Evolutionary conservation across 2,888 invertebrate genomes (phyloP).

Genomic region (Drosophila aldrichi): DNA sequence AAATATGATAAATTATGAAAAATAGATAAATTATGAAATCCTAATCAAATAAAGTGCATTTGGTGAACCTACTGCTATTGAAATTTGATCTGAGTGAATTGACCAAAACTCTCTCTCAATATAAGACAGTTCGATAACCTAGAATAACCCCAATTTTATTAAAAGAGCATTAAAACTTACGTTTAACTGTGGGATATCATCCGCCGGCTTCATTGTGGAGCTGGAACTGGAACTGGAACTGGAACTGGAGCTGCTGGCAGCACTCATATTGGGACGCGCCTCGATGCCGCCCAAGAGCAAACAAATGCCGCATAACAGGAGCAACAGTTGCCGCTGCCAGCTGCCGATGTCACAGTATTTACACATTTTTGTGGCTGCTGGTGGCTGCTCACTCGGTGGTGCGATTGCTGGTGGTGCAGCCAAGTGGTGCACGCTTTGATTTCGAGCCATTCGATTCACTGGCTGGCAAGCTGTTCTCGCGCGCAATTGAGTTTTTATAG

Average conservation of each 20-base stretch:
- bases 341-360: conserved; percentile 12
- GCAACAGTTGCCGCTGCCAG: conserved; percentile 41
- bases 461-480: conserved; percentile 35
- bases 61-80: too few species aligned
- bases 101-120: not conserved
- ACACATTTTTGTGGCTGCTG: conserved; percentile 17
- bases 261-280: conserved; percentile 82
- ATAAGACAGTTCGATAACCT: not conserved
- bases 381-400: conserved; percentile 53
- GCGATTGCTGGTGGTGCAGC: conserved; percentile 7
- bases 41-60: not conserved
- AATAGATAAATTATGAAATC: too few species aligned
- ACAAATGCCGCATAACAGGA: conserved; percentile 71
- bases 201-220: conserved; percentile 30
- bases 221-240: conserved; percentile 17
- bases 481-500: conserved; percentile 54
- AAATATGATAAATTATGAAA: too few species aligned
- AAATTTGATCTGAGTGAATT: not conserved
- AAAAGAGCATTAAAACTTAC: conserved; percentile 55
- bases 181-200: conserved; percentile 52
- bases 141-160: not conserved
- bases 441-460: conserved; percentile 42
- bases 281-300: conserved; percentile 79
- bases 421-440: conserved; percentile 37
- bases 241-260: conserved; percentile 33